A percentile compares a stretch with the other conserved stretches of the same genome.
phyloP scores from a whole-genome alignment of 2,113 vertebrate genomes.

The Oxygymnocypris stewartii region DNA sequence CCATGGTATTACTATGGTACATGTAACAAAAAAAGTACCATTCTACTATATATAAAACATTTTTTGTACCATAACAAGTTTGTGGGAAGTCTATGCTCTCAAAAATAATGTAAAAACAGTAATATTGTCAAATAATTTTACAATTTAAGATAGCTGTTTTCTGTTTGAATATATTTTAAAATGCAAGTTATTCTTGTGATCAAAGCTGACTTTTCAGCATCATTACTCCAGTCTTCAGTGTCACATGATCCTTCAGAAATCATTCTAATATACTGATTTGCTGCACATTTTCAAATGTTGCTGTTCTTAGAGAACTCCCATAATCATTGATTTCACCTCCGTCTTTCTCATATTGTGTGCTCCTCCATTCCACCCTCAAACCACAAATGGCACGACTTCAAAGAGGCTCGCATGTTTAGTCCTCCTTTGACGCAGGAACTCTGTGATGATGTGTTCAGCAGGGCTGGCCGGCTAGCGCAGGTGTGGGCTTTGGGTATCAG shows the following conservation, averaged over 20 bases:
- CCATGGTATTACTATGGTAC: not conserved
- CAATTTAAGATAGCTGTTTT: too few relatives aligned
- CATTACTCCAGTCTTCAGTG: not conserved
- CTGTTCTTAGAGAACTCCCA: slow-evolving; percentile 2
- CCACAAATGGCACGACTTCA: slow-evolving; percentile 68
- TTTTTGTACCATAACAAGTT: too few relatives aligned
- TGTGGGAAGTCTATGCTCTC: too few relatives aligned
- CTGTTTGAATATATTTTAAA: too few relatives aligned
- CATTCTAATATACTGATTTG: too few relatives aligned
- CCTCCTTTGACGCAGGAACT: slow-evolving; percentile 65
- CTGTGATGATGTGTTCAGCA: slow-evolving; percentile 57
- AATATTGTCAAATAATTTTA: too few relatives aligned
- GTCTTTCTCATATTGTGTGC: slow-evolving; percentile 38
- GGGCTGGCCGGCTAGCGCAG: slow-evolving; percentile 52
- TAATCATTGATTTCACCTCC: slow-evolving; percentile 50
- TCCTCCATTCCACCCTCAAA: slow-evolving; percentile 56
- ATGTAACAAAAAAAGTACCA: too few relatives aligned
- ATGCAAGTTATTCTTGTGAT: too few relatives aligned
- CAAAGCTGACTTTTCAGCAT: too few relatives aligned
- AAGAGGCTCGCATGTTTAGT: slow-evolving; percentile 67
- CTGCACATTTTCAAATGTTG: not conserved
- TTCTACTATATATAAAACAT: too few relatives aligned
- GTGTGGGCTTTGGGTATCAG: slow-evolving; percentile 68
- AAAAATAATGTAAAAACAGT: too few relatives aligned
- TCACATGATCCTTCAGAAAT: not conserved